Conservation (phyloP, 2,113 vertebrate species). For the Rhabdornis inornatus region DNA sequence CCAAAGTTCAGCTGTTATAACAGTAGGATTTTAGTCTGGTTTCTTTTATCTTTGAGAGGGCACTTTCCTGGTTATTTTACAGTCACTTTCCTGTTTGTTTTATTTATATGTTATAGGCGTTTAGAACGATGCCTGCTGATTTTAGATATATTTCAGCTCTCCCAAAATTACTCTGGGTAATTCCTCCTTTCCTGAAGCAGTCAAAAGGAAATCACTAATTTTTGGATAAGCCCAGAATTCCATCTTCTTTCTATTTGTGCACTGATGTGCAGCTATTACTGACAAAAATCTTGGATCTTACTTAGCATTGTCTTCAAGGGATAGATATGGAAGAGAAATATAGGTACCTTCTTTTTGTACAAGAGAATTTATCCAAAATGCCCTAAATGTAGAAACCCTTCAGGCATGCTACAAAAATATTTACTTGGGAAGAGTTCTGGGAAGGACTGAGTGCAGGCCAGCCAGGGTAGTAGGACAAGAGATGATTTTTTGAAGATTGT, state of each 20-base stretch:
- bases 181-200: background rate
- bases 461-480: background rate
- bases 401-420: background rate
- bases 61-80: background rate
- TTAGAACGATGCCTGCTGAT: background rate
- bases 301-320: background rate
- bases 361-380: background rate
- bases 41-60: background rate
- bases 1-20: background rate
- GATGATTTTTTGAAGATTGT: background rate
- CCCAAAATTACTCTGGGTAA: background rate
- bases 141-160: background rate
- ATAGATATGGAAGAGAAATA: background rate
- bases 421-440: background rate
- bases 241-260: background rate
- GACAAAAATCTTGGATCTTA: background rate
- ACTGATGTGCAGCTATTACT: background rate
- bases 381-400: background rate
- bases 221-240: background rate
- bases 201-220: background rate
- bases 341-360: background rate
- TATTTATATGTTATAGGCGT: background rate
- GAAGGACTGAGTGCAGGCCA: background rate
- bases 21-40: background rate
- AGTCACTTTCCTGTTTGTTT: background rate